Percentiles rank a stretch among this genome's conserved stretches.
Conservation (phyloP, 2,888 invertebrate genomes). For the Thymelicus acteon region DNA sequence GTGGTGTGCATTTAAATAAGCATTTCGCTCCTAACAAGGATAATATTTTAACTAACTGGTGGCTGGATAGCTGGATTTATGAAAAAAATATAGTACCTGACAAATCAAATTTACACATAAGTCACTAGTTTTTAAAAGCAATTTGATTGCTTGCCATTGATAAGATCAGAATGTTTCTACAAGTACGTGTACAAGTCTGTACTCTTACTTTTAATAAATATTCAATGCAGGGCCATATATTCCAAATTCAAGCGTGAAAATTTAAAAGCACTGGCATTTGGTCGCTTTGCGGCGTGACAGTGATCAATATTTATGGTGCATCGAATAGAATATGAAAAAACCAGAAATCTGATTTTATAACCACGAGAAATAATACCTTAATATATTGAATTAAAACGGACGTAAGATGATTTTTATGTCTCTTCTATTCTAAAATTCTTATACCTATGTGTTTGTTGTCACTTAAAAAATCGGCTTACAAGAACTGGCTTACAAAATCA, state of each 20-base stretch:
- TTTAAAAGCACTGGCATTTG: slow-evolving; percentile 53
- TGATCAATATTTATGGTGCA: slow-evolving; percentile 73
- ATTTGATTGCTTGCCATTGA: not conserved
- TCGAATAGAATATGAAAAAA: slow-evolving; percentile 60
- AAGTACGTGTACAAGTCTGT: not conserved
- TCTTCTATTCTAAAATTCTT: slow-evolving; percentile 56
- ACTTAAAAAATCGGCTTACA: slow-evolving; percentile 49
- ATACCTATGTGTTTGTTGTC: slow-evolving; percentile 59
- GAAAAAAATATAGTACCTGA: too few species aligned
- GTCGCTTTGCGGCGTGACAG: slow-evolving; percentile 51
- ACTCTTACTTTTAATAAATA: slow-evolving; percentile 34
- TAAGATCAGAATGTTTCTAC: not conserved
- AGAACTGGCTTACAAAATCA: slow-evolving; percentile 18
- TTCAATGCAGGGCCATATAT: slow-evolving; percentile 27
- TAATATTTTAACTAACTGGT: too few species aligned
- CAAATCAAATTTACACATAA: too few species aligned
- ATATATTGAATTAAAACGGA: slow-evolving; percentile 72
- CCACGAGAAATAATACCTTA: slow-evolving; percentile 61
- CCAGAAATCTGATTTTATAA: slow-evolving; percentile 62
- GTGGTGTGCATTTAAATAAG: too few species aligned
- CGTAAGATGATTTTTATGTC: slow-evolving; percentile 74
- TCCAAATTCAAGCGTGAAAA: slow-evolving; percentile 46
- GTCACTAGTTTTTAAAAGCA: slow-evolving; percentile 12
- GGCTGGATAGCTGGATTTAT: too few species aligned
- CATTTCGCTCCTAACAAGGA: too few species aligned